Conservation (phyloP, 2,888 invertebrate genomes). For the Diarsia brunnea region DNA sequence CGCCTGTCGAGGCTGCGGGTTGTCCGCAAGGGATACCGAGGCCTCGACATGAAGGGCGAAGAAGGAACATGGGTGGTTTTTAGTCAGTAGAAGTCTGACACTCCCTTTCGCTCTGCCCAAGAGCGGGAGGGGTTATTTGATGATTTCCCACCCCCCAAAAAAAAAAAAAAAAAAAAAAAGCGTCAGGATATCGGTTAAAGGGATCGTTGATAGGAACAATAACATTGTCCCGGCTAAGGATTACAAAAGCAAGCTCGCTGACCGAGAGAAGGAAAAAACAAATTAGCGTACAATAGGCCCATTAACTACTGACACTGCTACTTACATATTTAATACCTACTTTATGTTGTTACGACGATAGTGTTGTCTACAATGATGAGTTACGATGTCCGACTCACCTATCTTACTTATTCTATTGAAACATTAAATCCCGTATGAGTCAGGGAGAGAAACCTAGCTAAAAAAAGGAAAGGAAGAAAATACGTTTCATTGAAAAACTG, state of each 20-base stretch:
- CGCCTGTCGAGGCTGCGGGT: no score
- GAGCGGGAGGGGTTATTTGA: no score
- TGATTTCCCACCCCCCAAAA: no score
- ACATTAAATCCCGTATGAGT: neutral
- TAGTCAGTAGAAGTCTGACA: no score
- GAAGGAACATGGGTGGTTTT: no score
- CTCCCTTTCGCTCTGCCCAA: no score
- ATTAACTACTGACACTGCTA: constrained; percentile 12
- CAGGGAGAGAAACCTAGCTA: no score
- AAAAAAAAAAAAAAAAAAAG: no score
- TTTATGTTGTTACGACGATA: constrained; percentile 6
- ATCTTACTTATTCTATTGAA: no score
- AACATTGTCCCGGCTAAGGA: constrained; percentile 4
- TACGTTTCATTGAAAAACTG: neutral
- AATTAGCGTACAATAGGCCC: constrained; percentile 53
- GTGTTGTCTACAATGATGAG: neutral
- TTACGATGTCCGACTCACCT: neutral
- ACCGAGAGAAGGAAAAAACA: constrained; percentile 44
- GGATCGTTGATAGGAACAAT: constrained; percentile 3
- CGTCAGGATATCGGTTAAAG: neutral
- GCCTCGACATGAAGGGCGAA: no score
- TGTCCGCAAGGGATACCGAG: no score
- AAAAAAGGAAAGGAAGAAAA: no score
- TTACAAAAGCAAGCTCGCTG: neutral
- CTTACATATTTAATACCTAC: constrained; percentile 35